phyloP scores from a whole-genome alignment of 92 coral and sea anemone species.

The Paragorgia papillata region DNA sequence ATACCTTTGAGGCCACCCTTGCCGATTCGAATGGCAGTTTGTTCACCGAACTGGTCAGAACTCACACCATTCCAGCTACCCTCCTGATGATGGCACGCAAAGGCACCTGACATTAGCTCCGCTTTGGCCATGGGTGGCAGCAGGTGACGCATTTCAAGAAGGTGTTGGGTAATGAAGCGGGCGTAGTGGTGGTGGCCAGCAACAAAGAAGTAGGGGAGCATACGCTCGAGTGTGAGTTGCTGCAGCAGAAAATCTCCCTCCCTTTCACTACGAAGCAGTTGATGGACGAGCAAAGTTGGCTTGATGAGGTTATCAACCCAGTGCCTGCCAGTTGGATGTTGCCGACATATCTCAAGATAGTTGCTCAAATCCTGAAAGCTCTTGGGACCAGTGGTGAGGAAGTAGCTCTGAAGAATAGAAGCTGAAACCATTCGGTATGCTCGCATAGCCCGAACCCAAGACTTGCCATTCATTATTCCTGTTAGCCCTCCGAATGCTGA shows the following conservation, averaged over 20 bases:
- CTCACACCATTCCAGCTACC: no score
- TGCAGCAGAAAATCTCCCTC: constrained; percentile 23
- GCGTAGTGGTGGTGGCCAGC: constrained; percentile 37
- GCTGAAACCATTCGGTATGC: constrained; percentile 10
- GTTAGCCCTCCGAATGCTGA: constrained; percentile 17
- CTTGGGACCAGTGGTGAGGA: neutral
- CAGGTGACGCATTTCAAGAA: constrained; percentile 35
- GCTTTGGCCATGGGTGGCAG: no score
- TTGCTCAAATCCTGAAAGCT: neutral
- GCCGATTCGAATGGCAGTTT: no score
- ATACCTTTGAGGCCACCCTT: no score
- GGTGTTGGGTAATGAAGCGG: constrained; percentile 18
- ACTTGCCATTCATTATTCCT: constrained; percentile 13
- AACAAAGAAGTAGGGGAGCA: constrained; percentile 37
- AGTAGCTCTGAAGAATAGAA: neutral
- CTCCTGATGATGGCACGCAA: no score
- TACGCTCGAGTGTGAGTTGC: constrained; percentile 20
- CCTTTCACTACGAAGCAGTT: constrained; percentile 7
- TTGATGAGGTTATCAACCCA: constrained; percentile 11
- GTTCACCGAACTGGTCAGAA: no score
- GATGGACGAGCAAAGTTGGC: constrained; percentile 4
- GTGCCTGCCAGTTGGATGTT: neutral
- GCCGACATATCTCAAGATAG: constrained; percentile 2
- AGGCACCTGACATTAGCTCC: no score
- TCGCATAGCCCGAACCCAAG: constrained; percentile 14